Percentiles rank a stretch among this genome's conserved stretches.
Conservation (phyloP, 1,140 invertebrate genomes). For the Dendrolimus kikuchii region DNA sequence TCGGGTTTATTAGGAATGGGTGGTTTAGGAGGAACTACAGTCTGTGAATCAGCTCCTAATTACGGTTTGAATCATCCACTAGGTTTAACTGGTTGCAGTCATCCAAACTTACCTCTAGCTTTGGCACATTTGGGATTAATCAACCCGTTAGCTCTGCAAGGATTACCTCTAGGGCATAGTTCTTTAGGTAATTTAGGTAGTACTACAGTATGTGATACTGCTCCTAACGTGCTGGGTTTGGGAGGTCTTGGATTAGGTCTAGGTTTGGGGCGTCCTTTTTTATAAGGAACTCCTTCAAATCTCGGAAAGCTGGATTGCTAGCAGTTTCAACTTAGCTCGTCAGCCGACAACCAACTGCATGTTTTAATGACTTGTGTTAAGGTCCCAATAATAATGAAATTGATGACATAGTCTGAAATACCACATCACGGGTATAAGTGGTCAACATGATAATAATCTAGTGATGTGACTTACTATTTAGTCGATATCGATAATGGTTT, state of each 20-base stretch:
- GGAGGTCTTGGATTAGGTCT: slow-evolving; percentile 6
- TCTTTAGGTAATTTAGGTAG: slow-evolving; percentile 2
- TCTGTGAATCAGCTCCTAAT: slow-evolving; percentile 22
- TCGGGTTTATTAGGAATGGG: background rate
- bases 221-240: background rate
- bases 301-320: background rate
- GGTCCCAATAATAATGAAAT: too few species aligned
- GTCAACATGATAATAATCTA: too few species aligned
- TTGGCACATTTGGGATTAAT: slow-evolving; percentile 4
- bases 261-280: slow-evolving; percentile 21
- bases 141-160: background rate
- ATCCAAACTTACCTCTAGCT: background rate
- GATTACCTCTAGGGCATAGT: slow-evolving; percentile 2
- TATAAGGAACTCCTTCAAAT: slow-evolving; percentile 17
- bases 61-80: background rate
- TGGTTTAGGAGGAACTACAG: slow-evolving; percentile 16
- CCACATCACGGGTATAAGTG: too few species aligned
- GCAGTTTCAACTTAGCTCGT: background rate
- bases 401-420: too few species aligned
- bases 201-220: background rate
- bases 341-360: too few species aligned
- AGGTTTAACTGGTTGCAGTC: too few species aligned
- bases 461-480: too few species aligned
- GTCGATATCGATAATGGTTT: too few species aligned
- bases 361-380: too few species aligned